Evolutionary conservation across 2,888 invertebrate genomes (phyloP).

Genomic region (Lepidocyrtoides sp.): DNA sequence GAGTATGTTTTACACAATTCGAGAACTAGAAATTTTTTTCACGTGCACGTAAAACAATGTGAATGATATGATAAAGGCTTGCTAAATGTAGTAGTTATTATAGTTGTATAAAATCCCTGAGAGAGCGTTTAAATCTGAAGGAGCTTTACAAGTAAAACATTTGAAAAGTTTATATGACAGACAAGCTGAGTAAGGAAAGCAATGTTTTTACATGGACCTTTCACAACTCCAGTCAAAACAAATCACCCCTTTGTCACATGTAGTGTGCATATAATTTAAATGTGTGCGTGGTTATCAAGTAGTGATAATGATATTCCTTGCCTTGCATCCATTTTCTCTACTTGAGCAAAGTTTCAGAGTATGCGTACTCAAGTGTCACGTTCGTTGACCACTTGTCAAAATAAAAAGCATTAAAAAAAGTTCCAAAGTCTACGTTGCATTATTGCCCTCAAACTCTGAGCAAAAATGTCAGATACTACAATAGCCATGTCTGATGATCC

Average conservation of each 20-base stretch:
- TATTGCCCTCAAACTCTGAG: not conserved
- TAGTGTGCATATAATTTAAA: slow-evolving; percentile 18
- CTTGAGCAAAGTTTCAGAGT: slow-evolving; percentile 17
- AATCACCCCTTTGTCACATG: slow-evolving; percentile 40
- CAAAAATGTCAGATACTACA: slow-evolving; percentile 66
- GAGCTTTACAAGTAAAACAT: not conserved
- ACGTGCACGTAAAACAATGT: slow-evolving; percentile 54
- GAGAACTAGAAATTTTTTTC: slow-evolving; percentile 64
- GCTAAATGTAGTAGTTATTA: too few species aligned
- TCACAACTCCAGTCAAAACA: slow-evolving; percentile 45
- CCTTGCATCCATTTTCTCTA: not conserved
- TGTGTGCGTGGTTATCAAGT: slow-evolving; percentile 16
- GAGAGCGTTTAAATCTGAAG: not conserved
- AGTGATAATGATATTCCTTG: not conserved
- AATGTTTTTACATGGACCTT: slow-evolving; percentile 35
- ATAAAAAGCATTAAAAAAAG: not conserved
- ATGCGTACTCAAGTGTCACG: slow-evolving; percentile 38
- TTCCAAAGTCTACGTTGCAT: slow-evolving; percentile 6
- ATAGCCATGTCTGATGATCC: slow-evolving; percentile 68
- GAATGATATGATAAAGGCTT: slow-evolving; percentile 56
- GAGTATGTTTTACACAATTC: not conserved
- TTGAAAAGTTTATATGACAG: too few species aligned
- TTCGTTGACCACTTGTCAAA: slow-evolving; percentile 48
- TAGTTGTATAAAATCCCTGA: too few species aligned
- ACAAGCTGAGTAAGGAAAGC: too few species aligned